Conservation (phyloP, 1,140 invertebrate species). For the Pseudomyrmex cubaensis region DNA sequence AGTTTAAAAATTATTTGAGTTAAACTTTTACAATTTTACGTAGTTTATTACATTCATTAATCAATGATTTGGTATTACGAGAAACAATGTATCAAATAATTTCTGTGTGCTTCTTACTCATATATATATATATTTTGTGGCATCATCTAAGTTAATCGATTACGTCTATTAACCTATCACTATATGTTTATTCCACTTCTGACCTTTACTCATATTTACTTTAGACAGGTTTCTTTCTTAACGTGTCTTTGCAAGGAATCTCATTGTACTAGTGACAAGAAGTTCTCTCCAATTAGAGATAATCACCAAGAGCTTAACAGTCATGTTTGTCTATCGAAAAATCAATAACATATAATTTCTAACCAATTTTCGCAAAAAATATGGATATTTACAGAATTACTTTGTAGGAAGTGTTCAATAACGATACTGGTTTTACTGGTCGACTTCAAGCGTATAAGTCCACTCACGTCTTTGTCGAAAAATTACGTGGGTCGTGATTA, state of each 20-base stretch:
- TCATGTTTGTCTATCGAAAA: neutral
- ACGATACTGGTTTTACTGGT: constrained; percentile 6
- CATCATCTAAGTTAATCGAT: constrained; percentile 15
- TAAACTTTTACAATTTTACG: neutral
- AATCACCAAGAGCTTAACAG: neutral
- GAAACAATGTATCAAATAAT: constrained; percentile 10
- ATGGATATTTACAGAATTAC: constrained; percentile 1
- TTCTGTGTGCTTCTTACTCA: neutral
- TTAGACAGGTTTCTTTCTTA: constrained; percentile 20
- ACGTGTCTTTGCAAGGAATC: neutral
- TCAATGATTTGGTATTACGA: neutral
- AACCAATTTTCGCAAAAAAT: neutral
- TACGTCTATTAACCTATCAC: constrained; percentile 26
- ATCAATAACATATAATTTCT: neutral
- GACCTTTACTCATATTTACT: constrained; percentile 32
- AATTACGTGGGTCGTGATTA: constrained; percentile 24
- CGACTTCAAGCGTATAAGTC: constrained; percentile 22
- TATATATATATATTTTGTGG: neutral
- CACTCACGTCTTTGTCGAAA: neutral
- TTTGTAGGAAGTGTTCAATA: constrained; percentile 32
- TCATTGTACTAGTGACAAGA: constrained; percentile 14
- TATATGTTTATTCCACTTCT: constrained; percentile 28
- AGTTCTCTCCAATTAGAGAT: constrained; percentile 4
- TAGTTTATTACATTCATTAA: neutral
- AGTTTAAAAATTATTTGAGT: neutral